These are phyloP conservation scores for Hydrolagus affinis DNA, from an alignment of 2,113 vertebrate species.

Conservation along the genomic window DNA sequence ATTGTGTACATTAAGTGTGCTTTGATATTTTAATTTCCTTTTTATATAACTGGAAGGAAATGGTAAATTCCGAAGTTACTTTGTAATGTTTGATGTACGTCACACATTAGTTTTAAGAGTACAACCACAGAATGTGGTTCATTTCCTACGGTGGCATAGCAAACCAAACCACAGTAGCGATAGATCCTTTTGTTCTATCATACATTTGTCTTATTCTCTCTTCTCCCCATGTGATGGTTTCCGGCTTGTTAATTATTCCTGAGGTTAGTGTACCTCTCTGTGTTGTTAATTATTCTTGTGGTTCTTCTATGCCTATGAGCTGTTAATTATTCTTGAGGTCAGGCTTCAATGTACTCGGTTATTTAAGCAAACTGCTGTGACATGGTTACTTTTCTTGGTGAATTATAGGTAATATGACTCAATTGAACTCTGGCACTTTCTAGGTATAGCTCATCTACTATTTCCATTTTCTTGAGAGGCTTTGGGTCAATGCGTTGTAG, in stretches of 20 bases:
- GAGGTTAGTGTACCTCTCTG: background rate
- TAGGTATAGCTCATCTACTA: too few species aligned
- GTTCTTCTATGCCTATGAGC: background rate
- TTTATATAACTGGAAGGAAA: background rate
- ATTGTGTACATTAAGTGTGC: background rate
- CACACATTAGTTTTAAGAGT: background rate
- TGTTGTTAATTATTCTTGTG: background rate
- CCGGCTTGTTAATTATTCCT: background rate
- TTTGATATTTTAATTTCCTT: conserved; percentile 17
- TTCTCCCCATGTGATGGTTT: background rate
- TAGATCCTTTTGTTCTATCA: too few species aligned
- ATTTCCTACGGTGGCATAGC: too few species aligned
- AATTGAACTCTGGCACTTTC: too few species aligned
- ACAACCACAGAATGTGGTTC: background rate
- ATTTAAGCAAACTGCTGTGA: background rate
- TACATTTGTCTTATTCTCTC: background rate
- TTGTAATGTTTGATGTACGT: background rate
- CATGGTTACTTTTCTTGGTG: background rate
- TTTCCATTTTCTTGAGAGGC: too few species aligned
- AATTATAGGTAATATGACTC: too few species aligned
- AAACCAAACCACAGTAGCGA: too few species aligned
- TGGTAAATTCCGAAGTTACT: background rate
- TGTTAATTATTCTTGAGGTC: background rate
- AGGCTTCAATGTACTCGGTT: background rate
- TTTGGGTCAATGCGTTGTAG: too few species aligned